Base-by-base conservation (phyloP, 2,888 invertebrate genomes). In the Tetrapedia diversipes region DNA sequence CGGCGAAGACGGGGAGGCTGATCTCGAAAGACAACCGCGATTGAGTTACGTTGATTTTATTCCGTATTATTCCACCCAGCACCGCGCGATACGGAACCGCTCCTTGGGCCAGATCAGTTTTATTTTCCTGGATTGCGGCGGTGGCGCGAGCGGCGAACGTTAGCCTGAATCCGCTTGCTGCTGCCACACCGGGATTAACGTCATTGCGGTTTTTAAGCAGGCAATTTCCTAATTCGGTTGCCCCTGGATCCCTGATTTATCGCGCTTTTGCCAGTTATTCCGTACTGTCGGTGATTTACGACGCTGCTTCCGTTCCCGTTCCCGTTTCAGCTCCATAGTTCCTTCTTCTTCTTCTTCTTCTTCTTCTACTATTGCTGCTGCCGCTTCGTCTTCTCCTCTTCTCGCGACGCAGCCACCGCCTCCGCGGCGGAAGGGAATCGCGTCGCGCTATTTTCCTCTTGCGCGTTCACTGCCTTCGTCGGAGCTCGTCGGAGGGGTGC, bases 21-120 rank as follows among this genome's bases (percentile, higher is more conserved):
- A 90, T 91, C 87, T 90, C 87, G 83, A 84, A 88, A 90, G 90
- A 90, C 89, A 87, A 86, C 85, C 85, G 86, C 90, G 89, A 91
- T 91, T 91, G 91, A 91, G 89, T 91, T 91, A 91, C 90, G 91
- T 89, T 90, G 90, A 91, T 91, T 91, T 91, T 91, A 91, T 91
- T 89, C 90, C 77, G 85, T 82, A 80, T 79, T 89, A 88, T 89
- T 88, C 89, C 86, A 87, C 84, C 88, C 87, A 79, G 73, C 72
- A 53, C 4, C 22, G 29, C 51, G 41, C 45, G 51, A 53, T 70
- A 63, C 79, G 63, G 67, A 57, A 77, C 65, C 64, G 73, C 73
- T 75, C 59, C 67, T 72, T 64, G 56, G n/a, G 67, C 80, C 75
- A 53, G 80, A 82, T 83, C 73, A 69, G 74, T 84, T 78, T 84